phyloP scores from a whole-genome alignment of 2,113 vertebrate species.

The Callorhinus ursinus region DNA sequence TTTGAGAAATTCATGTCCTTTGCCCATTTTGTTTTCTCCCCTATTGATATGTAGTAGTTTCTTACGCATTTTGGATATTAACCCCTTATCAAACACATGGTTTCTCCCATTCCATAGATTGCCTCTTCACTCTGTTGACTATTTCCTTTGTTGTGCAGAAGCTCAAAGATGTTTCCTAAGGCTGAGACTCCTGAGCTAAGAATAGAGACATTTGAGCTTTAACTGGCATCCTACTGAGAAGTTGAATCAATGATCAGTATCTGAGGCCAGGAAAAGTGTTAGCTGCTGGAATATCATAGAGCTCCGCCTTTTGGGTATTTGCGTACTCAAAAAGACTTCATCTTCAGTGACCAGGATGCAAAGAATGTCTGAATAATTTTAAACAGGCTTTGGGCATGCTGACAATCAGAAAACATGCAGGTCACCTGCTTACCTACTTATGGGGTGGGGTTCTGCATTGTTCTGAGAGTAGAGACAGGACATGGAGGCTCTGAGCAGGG shows the following conservation, averaged over 20 bases:
- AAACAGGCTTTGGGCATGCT: background rate
- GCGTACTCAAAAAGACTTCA: background rate
- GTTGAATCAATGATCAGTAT: background rate
- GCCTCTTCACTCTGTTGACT: background rate
- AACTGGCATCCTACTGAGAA: background rate
- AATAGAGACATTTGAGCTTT: background rate
- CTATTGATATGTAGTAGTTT: background rate
- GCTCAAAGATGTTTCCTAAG: background rate
- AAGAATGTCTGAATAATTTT: background rate
- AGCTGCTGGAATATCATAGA: background rate
- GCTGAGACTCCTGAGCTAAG: background rate
- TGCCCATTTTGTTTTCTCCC: background rate
- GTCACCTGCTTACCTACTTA: background rate
- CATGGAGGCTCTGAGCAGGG: background rate
- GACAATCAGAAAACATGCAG: background rate
- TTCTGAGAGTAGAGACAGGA: background rate
- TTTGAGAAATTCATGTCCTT: background rate
- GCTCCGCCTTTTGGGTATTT: background rate
- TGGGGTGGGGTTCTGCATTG: rapidly evolving
- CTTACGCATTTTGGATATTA: background rate
- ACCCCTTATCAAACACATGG: background rate
- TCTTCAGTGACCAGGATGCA: background rate
- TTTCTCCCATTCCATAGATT: background rate
- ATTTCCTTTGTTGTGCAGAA: background rate
- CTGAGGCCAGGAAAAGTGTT: background rate